phyloP scores from a whole-genome alignment of 1,140 invertebrate species.

The Araneus ventricosus region DNA sequence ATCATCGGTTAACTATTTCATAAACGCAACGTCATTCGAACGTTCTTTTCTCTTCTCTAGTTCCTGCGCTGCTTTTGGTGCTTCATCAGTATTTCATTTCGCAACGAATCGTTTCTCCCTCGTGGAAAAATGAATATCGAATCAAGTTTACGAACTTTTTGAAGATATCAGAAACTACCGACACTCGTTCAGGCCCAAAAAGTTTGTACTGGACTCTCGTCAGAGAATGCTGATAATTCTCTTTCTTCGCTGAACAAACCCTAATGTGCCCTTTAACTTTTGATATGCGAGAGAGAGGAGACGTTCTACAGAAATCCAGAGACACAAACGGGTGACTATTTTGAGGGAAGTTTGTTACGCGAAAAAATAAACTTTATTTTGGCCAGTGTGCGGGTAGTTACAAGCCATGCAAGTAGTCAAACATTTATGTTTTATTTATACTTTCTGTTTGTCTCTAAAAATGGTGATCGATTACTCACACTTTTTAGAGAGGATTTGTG shows the following conservation, averaged over 20 bases:
- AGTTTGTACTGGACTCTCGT: too few species aligned
- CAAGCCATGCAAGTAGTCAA: constrained; percentile 69
- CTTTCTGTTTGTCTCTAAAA: constrained; percentile 34
- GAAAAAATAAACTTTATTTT: not conserved
- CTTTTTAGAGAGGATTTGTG: constrained; percentile 6
- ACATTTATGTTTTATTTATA: constrained; percentile 66
- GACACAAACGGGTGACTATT: not conserved
- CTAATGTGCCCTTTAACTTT: not conserved
- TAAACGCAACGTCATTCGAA: not conserved
- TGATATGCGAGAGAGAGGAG: not conserved
- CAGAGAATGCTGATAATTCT: too few species aligned
- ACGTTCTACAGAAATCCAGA: not conserved
- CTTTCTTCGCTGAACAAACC: too few species aligned
- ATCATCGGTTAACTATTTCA: not conserved
- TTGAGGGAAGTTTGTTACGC: not conserved
- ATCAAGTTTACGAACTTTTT: not conserved
- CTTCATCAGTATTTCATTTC: constrained; percentile 67
- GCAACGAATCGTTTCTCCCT: not conserved
- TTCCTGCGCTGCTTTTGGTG: constrained; percentile 71
- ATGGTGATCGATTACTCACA: constrained; percentile 11
- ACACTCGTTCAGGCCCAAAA: not conserved
- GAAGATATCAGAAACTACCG: not conserved
- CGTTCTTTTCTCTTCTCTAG: constrained; percentile 44
- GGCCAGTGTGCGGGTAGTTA: constrained; percentile 29
- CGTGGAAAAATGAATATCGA: not conserved